Evolutionary conservation across 2,113 vertebrate species (phyloP).

Genomic region (Nesospiza acunhae): DNA sequence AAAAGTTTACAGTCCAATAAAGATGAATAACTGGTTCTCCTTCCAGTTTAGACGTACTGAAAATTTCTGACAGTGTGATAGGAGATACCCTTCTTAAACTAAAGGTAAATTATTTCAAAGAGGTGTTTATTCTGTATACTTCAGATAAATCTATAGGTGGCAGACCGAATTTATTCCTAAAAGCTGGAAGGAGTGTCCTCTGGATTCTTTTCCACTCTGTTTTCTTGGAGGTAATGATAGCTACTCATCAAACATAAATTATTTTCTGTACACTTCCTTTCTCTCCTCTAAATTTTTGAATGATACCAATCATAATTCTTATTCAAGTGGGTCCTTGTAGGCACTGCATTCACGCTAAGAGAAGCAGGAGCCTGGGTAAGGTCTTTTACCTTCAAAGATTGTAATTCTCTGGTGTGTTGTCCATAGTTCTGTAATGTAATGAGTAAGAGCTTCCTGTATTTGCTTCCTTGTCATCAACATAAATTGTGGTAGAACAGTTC

Average conservation of each 20-base stretch:
- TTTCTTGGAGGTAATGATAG: not conserved
- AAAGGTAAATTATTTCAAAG: not conserved
- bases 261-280: not conserved
- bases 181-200: not conserved
- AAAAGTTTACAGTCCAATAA: conserved; percentile 4
- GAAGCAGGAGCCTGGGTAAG: not conserved
- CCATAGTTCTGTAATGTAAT: not conserved
- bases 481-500: not conserved
- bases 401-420: not conserved
- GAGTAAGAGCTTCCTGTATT: not conserved
- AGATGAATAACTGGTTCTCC: not conserved
- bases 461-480: not conserved
- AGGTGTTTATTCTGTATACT: not conserved
- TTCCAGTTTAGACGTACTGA: not conserved
- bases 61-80: not conserved
- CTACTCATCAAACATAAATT: not conserved
- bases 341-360: not conserved
- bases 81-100: not conserved
- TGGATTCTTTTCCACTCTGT: not conserved
- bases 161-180: not conserved
- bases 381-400: not conserved
- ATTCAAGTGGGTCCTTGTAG: not conserved
- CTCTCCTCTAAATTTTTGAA: not conserved
- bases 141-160: not conserved
- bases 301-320: not conserved